These are phyloP conservation scores for Drosophila pruinosa DNA, from an alignment of 1,140 invertebrate genomes.

Conservation along the genomic window DNA sequence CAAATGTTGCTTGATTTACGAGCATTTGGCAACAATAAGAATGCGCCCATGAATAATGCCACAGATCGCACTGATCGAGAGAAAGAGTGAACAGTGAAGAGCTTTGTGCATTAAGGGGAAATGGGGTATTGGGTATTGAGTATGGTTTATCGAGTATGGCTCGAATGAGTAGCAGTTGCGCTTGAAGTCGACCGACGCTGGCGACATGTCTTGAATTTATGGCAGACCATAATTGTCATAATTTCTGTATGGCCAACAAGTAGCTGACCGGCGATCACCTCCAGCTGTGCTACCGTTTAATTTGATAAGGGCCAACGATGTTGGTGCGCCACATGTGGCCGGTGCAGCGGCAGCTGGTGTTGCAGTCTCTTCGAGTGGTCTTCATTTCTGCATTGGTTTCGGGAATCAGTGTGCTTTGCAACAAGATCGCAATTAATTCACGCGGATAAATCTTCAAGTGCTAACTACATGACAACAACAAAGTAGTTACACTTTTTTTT, in stretches of 20 bases:
- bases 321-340: constrained; percentile 73
- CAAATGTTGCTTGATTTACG: constrained; percentile 48
- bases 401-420: constrained; percentile 47
- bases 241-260: constrained; percentile 71
- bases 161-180: constrained; percentile 22
- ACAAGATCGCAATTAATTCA: constrained; percentile 83
- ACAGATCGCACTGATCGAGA: constrained; percentile 9
- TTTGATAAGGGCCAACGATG: constrained; percentile 62
- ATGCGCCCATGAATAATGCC: constrained; percentile 69
- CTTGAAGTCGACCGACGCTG: constrained; percentile 64
- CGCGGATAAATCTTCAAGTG: constrained; percentile 83
- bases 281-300: constrained; percentile 81
- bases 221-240: constrained; percentile 81
- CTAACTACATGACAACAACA: constrained; percentile 83
- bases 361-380: constrained; percentile 7
- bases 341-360: constrained; percentile 6
- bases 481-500: constrained; percentile 74
- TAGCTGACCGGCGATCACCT: constrained; percentile 51
- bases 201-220: constrained; percentile 62
- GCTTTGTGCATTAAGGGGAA: constrained; percentile 3
- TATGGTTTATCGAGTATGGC: too few relatives aligned
- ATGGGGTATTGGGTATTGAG: constrained; percentile 18
- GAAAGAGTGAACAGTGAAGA: too few relatives aligned
- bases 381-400: constrained; percentile 31
- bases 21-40: constrained; percentile 39